These are phyloP conservation scores for Rhea americana DNA, from an alignment of 2,113 vertebrate genomes.

Conservation along the genomic window DNA sequence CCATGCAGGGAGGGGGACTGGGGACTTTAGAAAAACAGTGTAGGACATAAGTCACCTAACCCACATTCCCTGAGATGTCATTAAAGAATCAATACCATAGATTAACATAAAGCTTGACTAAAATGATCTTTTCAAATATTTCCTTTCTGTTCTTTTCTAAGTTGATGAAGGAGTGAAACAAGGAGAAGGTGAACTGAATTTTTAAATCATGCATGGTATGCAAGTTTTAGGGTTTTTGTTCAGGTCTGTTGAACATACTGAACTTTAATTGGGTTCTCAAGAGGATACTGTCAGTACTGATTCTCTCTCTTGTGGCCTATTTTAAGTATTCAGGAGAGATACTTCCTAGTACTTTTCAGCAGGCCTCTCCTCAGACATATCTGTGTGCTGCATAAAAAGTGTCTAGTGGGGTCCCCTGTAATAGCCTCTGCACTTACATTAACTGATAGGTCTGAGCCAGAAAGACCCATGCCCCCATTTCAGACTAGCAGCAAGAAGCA, in stretches of 20 bases:
- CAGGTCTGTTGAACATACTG: not conserved
- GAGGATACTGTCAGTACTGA: not conserved
- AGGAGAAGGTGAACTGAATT: not conserved
- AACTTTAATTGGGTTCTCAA: not conserved
- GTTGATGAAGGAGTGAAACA: not conserved
- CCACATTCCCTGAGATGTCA: not conserved
- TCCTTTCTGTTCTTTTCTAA: not conserved
- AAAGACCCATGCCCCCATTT: not conserved
- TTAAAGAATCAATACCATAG: not conserved
- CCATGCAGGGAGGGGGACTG: accelerated
- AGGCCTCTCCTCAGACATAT: accelerated
- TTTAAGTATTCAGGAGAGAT: not conserved
- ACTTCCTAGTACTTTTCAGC: not conserved
- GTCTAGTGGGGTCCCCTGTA: not conserved
- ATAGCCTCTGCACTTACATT: not conserved
- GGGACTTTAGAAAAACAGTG: not conserved
- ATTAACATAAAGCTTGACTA: not conserved
- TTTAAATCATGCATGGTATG: not conserved
- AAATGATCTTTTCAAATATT: not conserved
- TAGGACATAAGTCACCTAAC: not conserved
- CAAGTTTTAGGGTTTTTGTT: not conserved
- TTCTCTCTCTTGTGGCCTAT: not conserved
- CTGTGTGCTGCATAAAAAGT: not conserved
- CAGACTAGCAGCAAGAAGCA: not conserved
- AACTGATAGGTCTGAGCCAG: not conserved